Conservation (phyloP, 2,888 invertebrate genomes). For the Gerris lacustris region DNA sequence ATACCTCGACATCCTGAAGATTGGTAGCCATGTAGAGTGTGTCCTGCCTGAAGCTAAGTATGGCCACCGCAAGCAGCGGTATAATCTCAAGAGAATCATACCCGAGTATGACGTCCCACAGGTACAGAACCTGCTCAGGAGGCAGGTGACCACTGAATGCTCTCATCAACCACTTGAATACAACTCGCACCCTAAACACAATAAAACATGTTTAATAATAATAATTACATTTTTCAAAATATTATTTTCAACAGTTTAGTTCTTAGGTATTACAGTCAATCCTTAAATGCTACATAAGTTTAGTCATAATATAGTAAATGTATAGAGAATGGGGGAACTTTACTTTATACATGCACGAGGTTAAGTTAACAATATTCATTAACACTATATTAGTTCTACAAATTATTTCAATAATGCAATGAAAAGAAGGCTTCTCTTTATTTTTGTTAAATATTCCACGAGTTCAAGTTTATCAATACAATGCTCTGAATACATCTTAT, state of each 20-base stretch:
- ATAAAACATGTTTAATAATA: neutral
- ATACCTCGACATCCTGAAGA: slow-evolving; percentile 61
- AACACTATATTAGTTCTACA: too few relatives aligned
- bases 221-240: slow-evolving; percentile 18
- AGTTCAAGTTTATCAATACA: too few relatives aligned
- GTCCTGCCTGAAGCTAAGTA: slow-evolving; percentile 73
- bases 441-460: too few relatives aligned
- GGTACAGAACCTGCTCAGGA: slow-evolving; percentile 76
- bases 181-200: slow-evolving; percentile 60
- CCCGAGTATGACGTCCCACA: slow-evolving; percentile 88
- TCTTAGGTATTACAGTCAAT: too few relatives aligned
- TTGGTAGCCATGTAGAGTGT: slow-evolving; percentile 65
- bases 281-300: too few relatives aligned
- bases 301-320: too few relatives aligned
- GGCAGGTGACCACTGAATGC: slow-evolving; percentile 90
- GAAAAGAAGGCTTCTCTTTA: too few relatives aligned
- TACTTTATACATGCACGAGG: too few relatives aligned
- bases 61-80: slow-evolving; percentile 70
- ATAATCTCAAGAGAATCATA: slow-evolving; percentile 85
- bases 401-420: too few relatives aligned
- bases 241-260: neutral
- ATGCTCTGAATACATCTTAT: too few relatives aligned
- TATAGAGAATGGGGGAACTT: too few relatives aligned
- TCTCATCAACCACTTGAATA: slow-evolving; percentile 93
- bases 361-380: too few relatives aligned